Percentiles rank a stretch among this genome's conserved stretches.
phyloP scores from a whole-genome alignment of 2,797 vertebrate genomes.

The Hydrophis major region DNA sequence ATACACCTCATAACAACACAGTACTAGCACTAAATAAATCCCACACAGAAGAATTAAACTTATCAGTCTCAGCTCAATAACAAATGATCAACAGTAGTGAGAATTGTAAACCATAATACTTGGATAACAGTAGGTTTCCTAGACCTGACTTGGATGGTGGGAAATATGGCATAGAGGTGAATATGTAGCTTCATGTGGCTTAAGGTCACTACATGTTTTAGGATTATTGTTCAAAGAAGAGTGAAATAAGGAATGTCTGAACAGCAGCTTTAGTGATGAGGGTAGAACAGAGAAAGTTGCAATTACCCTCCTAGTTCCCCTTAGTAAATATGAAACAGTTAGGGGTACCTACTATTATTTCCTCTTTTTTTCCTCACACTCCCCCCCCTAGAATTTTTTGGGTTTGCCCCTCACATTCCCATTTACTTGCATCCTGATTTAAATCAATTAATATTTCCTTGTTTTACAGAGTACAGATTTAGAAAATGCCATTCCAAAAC shows the following conservation, averaged over 20 bases:
- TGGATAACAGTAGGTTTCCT: background rate
- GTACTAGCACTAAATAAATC: background rate
- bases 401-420: background rate
- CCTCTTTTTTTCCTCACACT: background rate
- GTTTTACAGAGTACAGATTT: background rate
- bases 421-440: background rate
- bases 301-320: background rate
- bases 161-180: background rate
- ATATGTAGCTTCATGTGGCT: background rate
- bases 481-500: background rate
- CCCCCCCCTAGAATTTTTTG: background rate
- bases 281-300: background rate
- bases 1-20: background rate
- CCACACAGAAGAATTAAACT: background rate
- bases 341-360: background rate
- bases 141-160: background rate
- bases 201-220: background rate
- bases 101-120: background rate
- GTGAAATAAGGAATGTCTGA: background rate
- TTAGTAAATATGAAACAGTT: background rate
- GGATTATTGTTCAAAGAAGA: background rate
- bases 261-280: background rate
- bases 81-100: background rate
- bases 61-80: background rate
- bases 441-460: background rate